A percentile compares a stretch with the other conserved stretches of the same genome.
These are phyloP conservation scores for Catharus minimus DNA, from an alignment of 2,113 vertebrate genomes.

Conservation along the genomic window DNA sequence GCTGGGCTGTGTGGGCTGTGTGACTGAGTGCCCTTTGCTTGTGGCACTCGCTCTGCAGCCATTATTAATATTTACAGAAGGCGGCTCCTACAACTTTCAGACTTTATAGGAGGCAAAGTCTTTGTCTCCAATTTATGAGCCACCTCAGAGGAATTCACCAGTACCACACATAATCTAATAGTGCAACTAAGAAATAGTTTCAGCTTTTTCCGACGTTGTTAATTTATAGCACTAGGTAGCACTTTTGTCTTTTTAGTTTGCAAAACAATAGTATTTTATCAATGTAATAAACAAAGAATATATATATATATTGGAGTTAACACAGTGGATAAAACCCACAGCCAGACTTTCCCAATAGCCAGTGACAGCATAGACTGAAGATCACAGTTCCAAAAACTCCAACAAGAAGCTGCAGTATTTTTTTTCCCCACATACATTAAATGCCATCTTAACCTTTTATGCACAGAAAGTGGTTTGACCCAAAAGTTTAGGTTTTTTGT, in stretches of 20 bases:
- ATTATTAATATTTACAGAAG: conserved; percentile 60
- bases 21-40: neutral
- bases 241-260: neutral
- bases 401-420: neutral
- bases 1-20: neutral
- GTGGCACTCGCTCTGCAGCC: neutral
- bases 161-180: neutral
- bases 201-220: neutral
- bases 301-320: neutral
- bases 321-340: neutral
- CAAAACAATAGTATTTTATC: neutral
- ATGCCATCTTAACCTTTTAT: neutral
- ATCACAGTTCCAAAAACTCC: neutral
- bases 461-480: neutral
- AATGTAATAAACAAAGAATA: neutral
- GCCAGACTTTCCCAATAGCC: neutral
- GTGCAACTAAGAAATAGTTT: neutral
- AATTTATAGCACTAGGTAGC: neutral
- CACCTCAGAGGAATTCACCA: conserved; percentile 9
- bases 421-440: neutral
- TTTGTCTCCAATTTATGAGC: conserved; percentile 39
- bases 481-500: neutral
- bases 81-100: conserved; percentile 7
- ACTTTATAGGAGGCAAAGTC: conserved; percentile 57
- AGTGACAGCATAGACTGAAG: neutral